Evolutionary conservation across 37 sponge, comb jelly and placozoan species (phyloP), one percentile per base, ranked within the genome.

Genomic region (Halisarca cf. caerulea): DNA sequence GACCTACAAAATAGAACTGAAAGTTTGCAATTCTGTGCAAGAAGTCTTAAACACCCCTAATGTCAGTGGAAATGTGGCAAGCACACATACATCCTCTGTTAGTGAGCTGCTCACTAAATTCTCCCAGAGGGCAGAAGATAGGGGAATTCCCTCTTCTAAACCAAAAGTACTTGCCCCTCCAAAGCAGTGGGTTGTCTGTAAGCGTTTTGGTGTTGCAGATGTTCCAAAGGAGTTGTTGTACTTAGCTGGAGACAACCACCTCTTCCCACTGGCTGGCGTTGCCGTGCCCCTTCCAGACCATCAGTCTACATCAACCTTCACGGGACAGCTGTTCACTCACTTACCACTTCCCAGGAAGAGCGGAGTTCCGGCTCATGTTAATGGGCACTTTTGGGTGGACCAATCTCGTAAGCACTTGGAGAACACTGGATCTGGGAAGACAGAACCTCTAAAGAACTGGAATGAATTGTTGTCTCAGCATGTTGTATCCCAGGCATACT

Each of bases 341-440:
- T 40, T 92, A 11, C 93, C 93, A 42, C 58, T 92, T 36, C 87
- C 87, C 24, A 18, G 82, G 47, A 9, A 21, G 3, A 84, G 66
- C n/a, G 32, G 66, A 21, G 24, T 92, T 37, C 93, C 93, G 27
- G 89, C 86, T 72, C 90, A 89, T 81, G 36, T 92, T 28, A 92
- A 92, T 86, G 93, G 84, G 2, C 89, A 92, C 35, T 92, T 92
- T 43, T 36, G 66, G 42, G 81, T 92, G 53, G 93, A 92, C 77
- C 86, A 82, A 20, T 89, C 93, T 36, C 58, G 93, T 3, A 91
- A 87, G 57, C 91, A 91, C 66, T 58, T 91, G 18, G 88, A 87
- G 55, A 20, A 8, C 55, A 37, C 77, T 42, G 40, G 38, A 23
- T 40, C 24, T 39, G 42, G 41, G 14, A 43, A 7, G 45, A 37